Evolutionary conservation across 2,888 invertebrate species (phyloP).

Genomic region (Ephialtes manifestator): DNA sequence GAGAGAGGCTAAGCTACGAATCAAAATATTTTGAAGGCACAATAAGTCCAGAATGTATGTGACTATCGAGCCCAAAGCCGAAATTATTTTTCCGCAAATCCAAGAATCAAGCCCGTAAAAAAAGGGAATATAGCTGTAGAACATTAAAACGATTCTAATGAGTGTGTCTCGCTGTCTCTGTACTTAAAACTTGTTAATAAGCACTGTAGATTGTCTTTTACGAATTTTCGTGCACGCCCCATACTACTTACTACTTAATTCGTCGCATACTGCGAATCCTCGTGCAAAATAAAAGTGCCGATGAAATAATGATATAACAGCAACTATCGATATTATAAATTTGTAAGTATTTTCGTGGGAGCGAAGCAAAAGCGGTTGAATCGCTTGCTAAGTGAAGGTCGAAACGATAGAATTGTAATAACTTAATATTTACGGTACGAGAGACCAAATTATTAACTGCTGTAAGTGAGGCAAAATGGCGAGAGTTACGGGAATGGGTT

Average conservation of each 20-base stretch:
- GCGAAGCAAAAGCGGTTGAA: constrained; percentile 11
- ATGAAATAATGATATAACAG: constrained; percentile 32
- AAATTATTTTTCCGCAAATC: constrained; percentile 37
- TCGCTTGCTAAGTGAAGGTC: constrained; percentile 22
- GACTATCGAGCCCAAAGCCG: constrained; percentile 15
- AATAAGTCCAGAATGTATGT: constrained; percentile 32
- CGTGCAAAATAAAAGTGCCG: constrained; percentile 30
- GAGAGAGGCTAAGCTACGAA: constrained; percentile 67
- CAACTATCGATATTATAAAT: constrained; percentile 43
- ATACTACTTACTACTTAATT: constrained; percentile 6
- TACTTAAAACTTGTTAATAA: constrained; percentile 47
- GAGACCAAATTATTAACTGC: constrained; percentile 57
- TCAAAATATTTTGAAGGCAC: constrained; percentile 53
- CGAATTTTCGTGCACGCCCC: constrained; percentile 47
- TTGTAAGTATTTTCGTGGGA: constrained; percentile 56
- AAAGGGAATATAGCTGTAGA: constrained; percentile 32
- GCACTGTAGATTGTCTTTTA: constrained; percentile 60
- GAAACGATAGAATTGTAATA: constrained; percentile 40
- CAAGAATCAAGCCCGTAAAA: constrained; percentile 18
- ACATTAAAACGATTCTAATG: constrained; percentile 43
- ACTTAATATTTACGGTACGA: constrained; percentile 51
- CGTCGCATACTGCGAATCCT: constrained; percentile 36
- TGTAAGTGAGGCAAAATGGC: background rate
- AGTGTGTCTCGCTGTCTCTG: constrained; percentile 54
- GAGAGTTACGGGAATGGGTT: constrained; percentile 8